Conservation (phyloP, 2,113 vertebrate genomes). For the Ovis aries region DNA sequence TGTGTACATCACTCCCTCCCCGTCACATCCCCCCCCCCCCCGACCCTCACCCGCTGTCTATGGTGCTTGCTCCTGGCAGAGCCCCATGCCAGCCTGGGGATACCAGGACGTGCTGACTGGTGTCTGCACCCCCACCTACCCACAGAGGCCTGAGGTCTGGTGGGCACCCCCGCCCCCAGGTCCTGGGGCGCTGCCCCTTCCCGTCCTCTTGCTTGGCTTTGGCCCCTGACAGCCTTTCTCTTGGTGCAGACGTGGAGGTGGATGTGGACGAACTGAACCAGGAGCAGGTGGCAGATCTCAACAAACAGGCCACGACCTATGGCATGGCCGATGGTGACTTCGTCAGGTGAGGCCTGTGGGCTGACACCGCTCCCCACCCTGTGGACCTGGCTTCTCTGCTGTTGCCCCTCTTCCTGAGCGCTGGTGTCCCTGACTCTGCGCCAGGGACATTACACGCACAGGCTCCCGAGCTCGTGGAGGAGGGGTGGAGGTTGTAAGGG, state of each 20-base stretch:
- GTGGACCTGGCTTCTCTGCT: neutral
- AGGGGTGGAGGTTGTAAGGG: neutral
- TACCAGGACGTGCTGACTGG: neutral
- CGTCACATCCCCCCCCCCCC: accelerated
- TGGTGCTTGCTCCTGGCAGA: neutral
- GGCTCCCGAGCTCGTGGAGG: too few species aligned
- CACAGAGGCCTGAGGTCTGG: neutral
- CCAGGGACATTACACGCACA: too few species aligned
- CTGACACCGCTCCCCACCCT: accelerated
- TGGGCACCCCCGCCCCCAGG: neutral
- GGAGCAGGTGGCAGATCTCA: constrained; percentile 93
- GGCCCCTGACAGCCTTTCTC: constrained; percentile 2
- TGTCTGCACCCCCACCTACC: neutral
- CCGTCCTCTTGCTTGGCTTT: neutral
- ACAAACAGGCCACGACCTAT: constrained; percentile 93
- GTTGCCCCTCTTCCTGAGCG: accelerated
- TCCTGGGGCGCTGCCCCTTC: neutral
- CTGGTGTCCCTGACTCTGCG: neutral
- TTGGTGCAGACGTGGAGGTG: constrained; percentile 91
- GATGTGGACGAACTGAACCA: constrained; percentile 94
- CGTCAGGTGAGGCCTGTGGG: constrained; percentile 83
- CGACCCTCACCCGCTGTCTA: accelerated
- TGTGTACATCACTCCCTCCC: neutral
- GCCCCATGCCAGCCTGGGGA: neutral
- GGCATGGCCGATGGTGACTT: constrained; percentile 97